Percentiles rank a stretch among this genome's conserved stretches.
phyloP scores from a whole-genome alignment of 1,140 invertebrate species.

The Goniozus legneri region DNA sequence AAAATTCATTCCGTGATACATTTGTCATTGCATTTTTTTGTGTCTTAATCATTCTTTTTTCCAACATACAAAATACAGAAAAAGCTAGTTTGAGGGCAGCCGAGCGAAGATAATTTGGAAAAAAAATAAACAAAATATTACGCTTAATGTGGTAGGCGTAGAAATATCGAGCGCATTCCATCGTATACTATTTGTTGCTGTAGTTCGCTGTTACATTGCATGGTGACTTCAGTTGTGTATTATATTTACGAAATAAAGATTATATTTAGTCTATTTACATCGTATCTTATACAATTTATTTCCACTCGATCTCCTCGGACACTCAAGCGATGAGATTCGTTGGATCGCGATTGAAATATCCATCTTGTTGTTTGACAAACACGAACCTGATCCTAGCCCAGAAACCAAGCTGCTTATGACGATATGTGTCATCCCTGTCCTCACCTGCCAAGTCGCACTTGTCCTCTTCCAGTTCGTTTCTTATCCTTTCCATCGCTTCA shows the following conservation, averaged over 20 bases:
- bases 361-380: neutral
- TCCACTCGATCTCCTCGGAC: neutral
- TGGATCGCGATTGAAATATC: neutral
- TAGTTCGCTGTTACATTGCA: conserved; percentile 41
- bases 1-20: too few species aligned
- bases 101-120: too few species aligned
- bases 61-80: too few species aligned
- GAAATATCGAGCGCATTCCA: conserved; percentile 17
- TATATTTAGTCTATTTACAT: conserved; percentile 32
- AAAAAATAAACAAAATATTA: conserved; percentile 15
- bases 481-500: conserved; percentile 5
- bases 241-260: conserved; percentile 37
- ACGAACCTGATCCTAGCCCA: neutral
- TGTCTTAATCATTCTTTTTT: too few species aligned
- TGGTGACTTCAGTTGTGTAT: conserved; percentile 37
- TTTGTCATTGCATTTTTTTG: too few species aligned
- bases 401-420: neutral
- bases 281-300: neutral
- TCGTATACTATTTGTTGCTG: conserved; percentile 29
- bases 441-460: neutral
- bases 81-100: too few species aligned
- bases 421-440: neutral
- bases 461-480: neutral
- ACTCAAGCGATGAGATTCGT: neutral
- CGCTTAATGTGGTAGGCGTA: conserved; percentile 18